Percentiles rank a stretch among this genome's conserved stretches.
Evolutionary conservation across 2,888 invertebrate species (phyloP).

Genomic region (Julus scandinavius): DNA sequence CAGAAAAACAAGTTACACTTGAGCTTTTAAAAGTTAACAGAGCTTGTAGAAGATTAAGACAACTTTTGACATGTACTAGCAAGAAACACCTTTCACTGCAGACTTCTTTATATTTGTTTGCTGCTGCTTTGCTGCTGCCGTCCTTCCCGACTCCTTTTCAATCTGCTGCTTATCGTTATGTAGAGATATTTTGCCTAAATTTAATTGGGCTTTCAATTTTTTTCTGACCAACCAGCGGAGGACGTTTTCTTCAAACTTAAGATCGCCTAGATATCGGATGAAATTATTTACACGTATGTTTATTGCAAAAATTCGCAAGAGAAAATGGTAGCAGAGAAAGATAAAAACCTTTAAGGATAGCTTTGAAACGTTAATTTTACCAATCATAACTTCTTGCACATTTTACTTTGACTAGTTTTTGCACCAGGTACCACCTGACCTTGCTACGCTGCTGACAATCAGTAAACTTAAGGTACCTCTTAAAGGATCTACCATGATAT

Average conservation of each 20-base stretch:
- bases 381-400: too few relatives aligned
- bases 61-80: conserved; percentile 19
- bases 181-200: not conserved
- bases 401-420: too few relatives aligned
- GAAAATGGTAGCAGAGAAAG: not conserved
- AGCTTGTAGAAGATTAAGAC: not conserved
- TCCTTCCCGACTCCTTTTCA: not conserved
- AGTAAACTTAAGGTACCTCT: too few relatives aligned
- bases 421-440: too few relatives aligned
- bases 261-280: conserved; percentile 58
- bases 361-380: too few relatives aligned
- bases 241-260: conserved; percentile 60
- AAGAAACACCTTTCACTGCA: conserved; percentile 39
- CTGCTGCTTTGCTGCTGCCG: not conserved
- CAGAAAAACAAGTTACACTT: not conserved
- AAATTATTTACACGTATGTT: conserved; percentile 15
- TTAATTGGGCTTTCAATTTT: conserved; percentile 39
- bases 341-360: too few relatives aligned
- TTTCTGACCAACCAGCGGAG: conserved; percentile 59
- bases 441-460: too few relatives aligned
- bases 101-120: conserved; percentile 17
- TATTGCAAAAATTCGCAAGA: not conserved
- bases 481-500: too few relatives aligned
- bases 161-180: not conserved
- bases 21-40: not conserved